Evolutionary conservation across 2,113 vertebrate species (phyloP).

Genomic region (Ciconia stormi): DNA sequence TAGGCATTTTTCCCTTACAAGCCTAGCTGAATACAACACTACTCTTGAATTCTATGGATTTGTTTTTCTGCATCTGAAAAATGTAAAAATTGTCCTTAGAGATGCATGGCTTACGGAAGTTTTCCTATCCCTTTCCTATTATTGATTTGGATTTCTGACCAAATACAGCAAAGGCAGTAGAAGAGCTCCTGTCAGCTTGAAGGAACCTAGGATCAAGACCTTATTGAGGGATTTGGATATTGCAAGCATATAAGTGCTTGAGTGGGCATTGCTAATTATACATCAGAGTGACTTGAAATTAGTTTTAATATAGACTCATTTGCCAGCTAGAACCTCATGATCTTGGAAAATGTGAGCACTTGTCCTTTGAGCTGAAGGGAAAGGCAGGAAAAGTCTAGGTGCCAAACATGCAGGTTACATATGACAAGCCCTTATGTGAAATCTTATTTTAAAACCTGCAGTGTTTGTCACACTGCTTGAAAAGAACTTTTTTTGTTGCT

Average conservation of each 20-base stretch:
- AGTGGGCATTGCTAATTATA: background rate
- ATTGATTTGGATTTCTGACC: background rate
- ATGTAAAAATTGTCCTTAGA: background rate
- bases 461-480: background rate
- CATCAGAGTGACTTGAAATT: background rate
- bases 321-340: background rate
- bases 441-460: background rate
- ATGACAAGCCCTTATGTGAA: background rate
- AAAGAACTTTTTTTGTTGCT: background rate
- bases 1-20: background rate
- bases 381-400: background rate
- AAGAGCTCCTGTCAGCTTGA: background rate
- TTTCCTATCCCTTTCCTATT: background rate
- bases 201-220: background rate
- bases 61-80: background rate
- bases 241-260: fast-evolving
- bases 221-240: background rate
- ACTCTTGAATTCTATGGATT: background rate
- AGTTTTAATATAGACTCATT: background rate
- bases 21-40: background rate
- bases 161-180: background rate
- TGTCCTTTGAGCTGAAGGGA: background rate
- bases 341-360: background rate
- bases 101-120: background rate
- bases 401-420: background rate